Percentiles rank a stretch among this genome's conserved stretches.
Conservation (phyloP, 2,797 vertebrate genomes). For the Gymnothorax reevesii region DNA sequence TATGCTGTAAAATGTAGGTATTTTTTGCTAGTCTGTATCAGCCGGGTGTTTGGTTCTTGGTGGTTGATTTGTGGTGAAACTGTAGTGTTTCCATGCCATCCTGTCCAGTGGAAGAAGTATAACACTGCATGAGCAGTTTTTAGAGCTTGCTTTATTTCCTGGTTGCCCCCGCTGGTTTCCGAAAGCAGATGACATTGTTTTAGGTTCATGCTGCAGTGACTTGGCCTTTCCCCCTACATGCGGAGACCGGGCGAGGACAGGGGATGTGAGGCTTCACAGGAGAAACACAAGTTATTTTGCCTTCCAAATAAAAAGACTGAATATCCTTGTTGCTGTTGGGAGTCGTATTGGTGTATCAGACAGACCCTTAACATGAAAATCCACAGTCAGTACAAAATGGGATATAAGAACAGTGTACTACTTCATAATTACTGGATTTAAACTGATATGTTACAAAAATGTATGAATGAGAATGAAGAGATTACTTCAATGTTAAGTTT, state of each 20-base stretch:
- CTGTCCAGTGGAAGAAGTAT: neutral
- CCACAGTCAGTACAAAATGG: neutral
- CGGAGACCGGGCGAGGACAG: neutral
- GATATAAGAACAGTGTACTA: neutral
- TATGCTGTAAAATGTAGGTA: neutral
- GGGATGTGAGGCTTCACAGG: neutral
- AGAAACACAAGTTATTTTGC: neutral
- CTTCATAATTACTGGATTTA: neutral
- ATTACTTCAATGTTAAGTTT: neutral
- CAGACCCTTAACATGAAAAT: neutral
- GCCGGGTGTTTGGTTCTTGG: neutral
- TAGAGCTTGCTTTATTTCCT: slow-evolving; percentile 12
- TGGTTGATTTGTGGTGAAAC: neutral
- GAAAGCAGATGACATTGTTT: slow-evolving; percentile 39
- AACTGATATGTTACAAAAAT: neutral
- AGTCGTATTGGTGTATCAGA: neutral
- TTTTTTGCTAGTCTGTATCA: neutral
- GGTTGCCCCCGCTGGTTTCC: slow-evolving; percentile 36
- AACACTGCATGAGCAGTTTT: neutral
- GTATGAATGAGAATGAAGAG: neutral
- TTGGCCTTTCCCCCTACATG: neutral
- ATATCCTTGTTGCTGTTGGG: neutral
- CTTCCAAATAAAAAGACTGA: slow-evolving; percentile 52
- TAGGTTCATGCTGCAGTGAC: neutral
- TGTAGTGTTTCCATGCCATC: slow-evolving; percentile 32